Evolutionary conservation across 1,140 invertebrate species (phyloP), one percentile per base, ranked within the genome.

Genomic region (Ostrea edulis): DNA sequence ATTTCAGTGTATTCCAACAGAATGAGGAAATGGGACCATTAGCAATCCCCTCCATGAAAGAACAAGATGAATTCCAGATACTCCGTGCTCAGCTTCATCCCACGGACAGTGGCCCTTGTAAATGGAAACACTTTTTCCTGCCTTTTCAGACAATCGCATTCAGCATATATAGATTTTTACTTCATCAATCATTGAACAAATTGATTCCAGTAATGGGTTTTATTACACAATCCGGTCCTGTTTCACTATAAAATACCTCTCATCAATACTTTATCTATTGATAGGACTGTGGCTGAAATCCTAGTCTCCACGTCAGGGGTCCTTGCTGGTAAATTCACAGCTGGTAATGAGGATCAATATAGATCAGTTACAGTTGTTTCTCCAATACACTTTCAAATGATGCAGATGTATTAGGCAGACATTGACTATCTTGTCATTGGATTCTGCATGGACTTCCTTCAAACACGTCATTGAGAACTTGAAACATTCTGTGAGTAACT

Each of bases 171-270:
- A 77, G 29, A 14, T 77, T 77, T 77, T 77, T 25, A 22, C 68
- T 77, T 77, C 68, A 77, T 77, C 68, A 77, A 77, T 77, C 68
- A 77, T 77, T 77, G 68, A 77, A 35, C 68, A 77, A 77, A 77
- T 77, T 77, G 68, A 77, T 77, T 77, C 22, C 22, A 29, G 68
- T 77, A 77, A 77, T 77, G 68, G 68, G 9, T 77, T 77, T 77
- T 77, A 77, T 77, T 77, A 77, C 68, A 77, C 68, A 77, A 77
- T 29, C 12, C 29, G 25, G 68, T 35, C 25, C 14, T 77, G 25
- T 77, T 77, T 77, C 68, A 77, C 25, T 77, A 35, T 77, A 77
- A 35, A 77, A 77, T 35, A 77, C 68, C 68, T 77, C 68, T 77
- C 68, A 77, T 77, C 68, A 77, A 77, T 77, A 77, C 68, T 77